Base-by-base conservation (phyloP, 1,140 invertebrate species). In the Bombus picipes region DNA sequence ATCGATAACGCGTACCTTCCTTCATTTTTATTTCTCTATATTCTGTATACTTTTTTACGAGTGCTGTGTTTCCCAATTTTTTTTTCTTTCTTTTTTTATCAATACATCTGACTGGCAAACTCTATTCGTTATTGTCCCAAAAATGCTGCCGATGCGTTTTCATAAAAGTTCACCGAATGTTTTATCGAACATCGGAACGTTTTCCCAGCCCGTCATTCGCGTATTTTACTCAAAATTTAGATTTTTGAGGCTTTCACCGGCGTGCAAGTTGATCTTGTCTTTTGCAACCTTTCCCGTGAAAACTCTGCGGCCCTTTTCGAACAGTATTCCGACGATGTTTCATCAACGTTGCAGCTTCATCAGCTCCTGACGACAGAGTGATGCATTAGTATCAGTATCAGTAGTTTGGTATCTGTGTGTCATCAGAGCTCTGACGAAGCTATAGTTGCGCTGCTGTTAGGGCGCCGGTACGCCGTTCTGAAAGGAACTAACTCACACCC, bases 131-230 rank as follows among this genome's bases (percentile, higher is more conserved):
- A 75, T 53, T 59, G 43, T 65, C 39, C 18, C 34, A 43, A 53
- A 82, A 76, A 62, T 53, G 41, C 13, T 39, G 41, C 39, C 43
- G 81, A 76, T 34, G 81, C 59, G 73, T 41, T 25, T 47, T 37
- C 41, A 53, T 83, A 76, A 83, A 83, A 66, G 75, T 83, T 76
- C 32, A 34, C 37, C 81, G 81, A 22, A 53, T 39, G 57, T 62
- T 65, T 80, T 43, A 39, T 41, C 28, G 57, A 81, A 85, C 83
- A 81, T 47, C 22, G 66, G 53, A 73, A 72, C n/a, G 34, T 68
- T 73, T 32, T 22, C 77, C 34, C 13, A 43, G 5, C 15, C 25
- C 18, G n/a, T 37, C 15, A 8, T 10, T 5, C 71, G 28, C 13
- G 47, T 39, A 66, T 41, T 65, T 37, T 4, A 22, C 18, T 66